These are phyloP conservation scores for Rhabdomys dilectus DNA, from an alignment of 2,113 vertebrate species.

Conservation along the genomic window DNA sequence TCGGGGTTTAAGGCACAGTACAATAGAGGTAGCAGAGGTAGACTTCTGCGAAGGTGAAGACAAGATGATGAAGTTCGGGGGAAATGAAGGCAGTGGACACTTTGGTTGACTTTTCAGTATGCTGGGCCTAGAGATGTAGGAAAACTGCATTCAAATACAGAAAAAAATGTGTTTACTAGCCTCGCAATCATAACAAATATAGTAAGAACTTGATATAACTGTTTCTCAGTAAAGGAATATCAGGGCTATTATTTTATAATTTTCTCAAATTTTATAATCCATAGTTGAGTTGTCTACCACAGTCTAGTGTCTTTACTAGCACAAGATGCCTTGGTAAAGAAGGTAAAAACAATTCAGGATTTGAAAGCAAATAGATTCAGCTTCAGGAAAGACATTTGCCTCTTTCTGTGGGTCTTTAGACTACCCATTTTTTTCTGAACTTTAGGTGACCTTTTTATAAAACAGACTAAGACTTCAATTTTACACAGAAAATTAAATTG, in stretches of 20 bases:
- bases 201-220: neutral
- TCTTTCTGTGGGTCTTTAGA: slow-evolving; percentile 21
- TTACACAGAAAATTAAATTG: neutral
- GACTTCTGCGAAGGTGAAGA: neutral
- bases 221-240: neutral
- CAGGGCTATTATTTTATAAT: slow-evolving; percentile 34
- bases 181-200: neutral
- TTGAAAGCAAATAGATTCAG: neutral
- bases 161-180: neutral
- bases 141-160: neutral
- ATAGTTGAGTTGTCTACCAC: neutral
- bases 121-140: neutral
- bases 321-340: neutral
- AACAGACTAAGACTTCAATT: neutral
- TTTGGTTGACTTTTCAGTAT: neutral
- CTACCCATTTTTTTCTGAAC: neutral
- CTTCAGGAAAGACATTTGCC: neutral
- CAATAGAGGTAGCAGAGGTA: neutral
- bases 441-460: neutral
- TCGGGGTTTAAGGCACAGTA: neutral
- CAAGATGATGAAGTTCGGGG: neutral
- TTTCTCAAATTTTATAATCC: neutral
- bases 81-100: neutral
- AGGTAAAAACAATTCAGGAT: neutral
- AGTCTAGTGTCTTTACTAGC: neutral